Base-by-base conservation (phyloP, 2,888 invertebrate species). In the Volucella bombylans region DNA sequence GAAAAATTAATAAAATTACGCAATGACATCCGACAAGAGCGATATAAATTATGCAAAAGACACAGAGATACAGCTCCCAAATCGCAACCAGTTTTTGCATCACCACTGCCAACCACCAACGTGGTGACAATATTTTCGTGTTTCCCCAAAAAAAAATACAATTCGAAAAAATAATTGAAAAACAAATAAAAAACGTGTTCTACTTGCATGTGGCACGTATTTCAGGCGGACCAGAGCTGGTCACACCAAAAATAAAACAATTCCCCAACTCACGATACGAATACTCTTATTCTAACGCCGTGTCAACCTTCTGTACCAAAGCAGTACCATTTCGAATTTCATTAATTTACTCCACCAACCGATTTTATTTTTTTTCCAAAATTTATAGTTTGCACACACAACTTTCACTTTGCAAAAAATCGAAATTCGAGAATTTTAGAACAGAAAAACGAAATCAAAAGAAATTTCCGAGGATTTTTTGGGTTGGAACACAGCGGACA, bases 1-100 rank as follows among this genome's bases (percentile, higher is more conserved):
- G n/a, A n/a, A n/a, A 31, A 31, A 31, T 6, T 31, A 57, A 45
- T 47, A 54, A 83, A 54, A 65, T 83, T 74, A 71, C 61, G 78
- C 73, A 78, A 82, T 68, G 45, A 43, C 55, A 78, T 72, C 61
- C 67, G 45, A 69, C 61, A 77, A 77, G 71, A 67, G 82, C 67
- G 43, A 31, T 0, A 55, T 77, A 61, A 41, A 12, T 55, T 50
- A 72, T 76, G 71, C 59, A 45, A 82, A 76, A 52, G 61, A 73
- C 11, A 61, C 67, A 55, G 72, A 45, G 68, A 43, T 67, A 39
- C 43, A n/a, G 15, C 14, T n/a, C n/a, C 11, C 6, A 14, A 39
- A 45, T 23, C 18, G 38, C 31, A 31, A 61, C 43, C 4, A 71
- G 50, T 71, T 71, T 59, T 23, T 41, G 15, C 57, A 61, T 45